Evolutionary conservation across 2,797 vertebrate genomes (phyloP), one percentile per base, ranked within the genome.

Genomic region (Anisognathus igniventris): DNA sequence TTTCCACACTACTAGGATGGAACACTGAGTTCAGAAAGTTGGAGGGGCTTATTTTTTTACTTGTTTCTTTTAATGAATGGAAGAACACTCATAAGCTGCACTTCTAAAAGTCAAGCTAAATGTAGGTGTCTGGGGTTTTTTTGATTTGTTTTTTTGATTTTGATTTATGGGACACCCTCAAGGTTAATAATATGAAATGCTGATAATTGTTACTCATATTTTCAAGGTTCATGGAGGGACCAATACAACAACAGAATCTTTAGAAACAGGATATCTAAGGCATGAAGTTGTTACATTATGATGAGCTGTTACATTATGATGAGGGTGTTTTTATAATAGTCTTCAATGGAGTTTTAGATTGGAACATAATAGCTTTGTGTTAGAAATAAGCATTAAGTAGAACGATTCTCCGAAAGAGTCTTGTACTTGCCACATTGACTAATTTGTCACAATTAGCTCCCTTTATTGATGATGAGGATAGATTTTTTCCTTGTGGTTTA

Each of bases 371-470:
- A 95, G 60, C 64, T 95, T 93, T 93, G 54, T 58, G 31, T 54
- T 73, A 88, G 54, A 86, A 70, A 58, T 15, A 95, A 22, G 31
- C 31, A 84, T 77, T 77, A 94, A 88, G 93, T 30, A 78, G 58
- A 90, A 72, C 0, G 0, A 40, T 77, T 92, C 31, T 76, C n/a
- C 42, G 39, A 86, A 91, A 86, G 44, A 89, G 31, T 77, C 75
- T 77, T 93, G 70, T 91, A 70, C 62, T 75, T 86, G 31, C 51
- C 37, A 44, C n/a, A 33, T 60, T 5, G 18, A 58, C 57, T 93
- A 78, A 95, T 96, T 90, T 81, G 54, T 94, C 81, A 95, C 58
- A 54, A 86, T 96, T 96, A 92, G 6, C 42, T 96, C 20, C 18
- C 17, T 89, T 86, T 96, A 96, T 61, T 72, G 88, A 94, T 9